phyloP scores from a whole-genome alignment of 2,797 vertebrate species.

The Picus viridis region DNA sequence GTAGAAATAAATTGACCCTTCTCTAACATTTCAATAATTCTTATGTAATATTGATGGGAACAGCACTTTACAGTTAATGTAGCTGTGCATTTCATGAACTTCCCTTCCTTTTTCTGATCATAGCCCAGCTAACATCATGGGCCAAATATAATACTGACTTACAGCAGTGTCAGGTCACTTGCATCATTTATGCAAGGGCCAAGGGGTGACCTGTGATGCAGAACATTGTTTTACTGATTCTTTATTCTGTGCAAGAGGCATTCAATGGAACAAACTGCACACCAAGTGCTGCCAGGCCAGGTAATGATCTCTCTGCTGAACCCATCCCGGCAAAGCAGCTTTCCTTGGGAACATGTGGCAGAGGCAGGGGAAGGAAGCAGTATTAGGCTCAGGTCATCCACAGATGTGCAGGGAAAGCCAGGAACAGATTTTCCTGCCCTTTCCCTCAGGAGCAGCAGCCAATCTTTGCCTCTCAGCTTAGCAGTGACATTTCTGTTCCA shows the following conservation, averaged over 20 bases:
- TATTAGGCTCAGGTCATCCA: background rate
- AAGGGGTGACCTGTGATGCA: background rate
- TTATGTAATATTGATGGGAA: background rate
- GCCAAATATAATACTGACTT: no score
- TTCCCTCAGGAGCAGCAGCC: background rate
- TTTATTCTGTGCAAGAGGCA: background rate
- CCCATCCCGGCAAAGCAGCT: background rate
- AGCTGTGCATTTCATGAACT: slow-evolving; percentile 7
- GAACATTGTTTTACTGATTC: background rate
- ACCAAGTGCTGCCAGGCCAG: background rate
- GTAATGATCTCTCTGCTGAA: background rate
- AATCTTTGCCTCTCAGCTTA: background rate
- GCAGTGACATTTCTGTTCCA: slow-evolving; percentile 1
- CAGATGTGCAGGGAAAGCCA: background rate
- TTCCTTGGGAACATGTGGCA: background rate
- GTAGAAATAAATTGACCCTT: slow-evolving; percentile 49
- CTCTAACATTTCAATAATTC: slow-evolving; percentile 33
- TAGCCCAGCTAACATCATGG: background rate
- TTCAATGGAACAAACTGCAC: slow-evolving; percentile 35
- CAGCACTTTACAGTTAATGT: slow-evolving; percentile 8
- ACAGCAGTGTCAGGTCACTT: no score
- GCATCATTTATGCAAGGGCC: background rate
- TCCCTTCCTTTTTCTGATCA: background rate
- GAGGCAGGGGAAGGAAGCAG: background rate
- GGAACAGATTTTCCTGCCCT: background rate